These are phyloP conservation scores for Melanostoma mellinum DNA, from an alignment of 2,888 invertebrate species.

Conservation along the genomic window DNA sequence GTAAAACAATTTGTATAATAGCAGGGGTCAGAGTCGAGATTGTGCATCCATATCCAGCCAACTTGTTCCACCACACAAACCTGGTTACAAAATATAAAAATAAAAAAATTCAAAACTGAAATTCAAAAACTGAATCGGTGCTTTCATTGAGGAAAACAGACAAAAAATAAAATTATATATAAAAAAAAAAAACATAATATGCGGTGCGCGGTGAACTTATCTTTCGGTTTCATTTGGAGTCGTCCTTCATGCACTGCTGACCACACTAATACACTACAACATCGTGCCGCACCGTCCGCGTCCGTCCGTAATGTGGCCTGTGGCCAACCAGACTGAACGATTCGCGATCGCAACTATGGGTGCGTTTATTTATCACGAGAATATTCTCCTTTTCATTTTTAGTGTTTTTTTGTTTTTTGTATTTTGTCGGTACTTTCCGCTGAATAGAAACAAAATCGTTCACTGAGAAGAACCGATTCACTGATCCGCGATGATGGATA, in stretches of 20 bases:
- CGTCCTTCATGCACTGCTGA: slow-evolving; percentile 79
- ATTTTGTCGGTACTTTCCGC: slow-evolving; percentile 41
- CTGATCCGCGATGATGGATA: slow-evolving; percentile 81
- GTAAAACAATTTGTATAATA: slow-evolving; percentile 62
- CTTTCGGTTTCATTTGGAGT: slow-evolving; percentile 74
- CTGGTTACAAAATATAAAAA: slow-evolving; percentile 27
- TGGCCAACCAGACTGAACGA: slow-evolving; percentile 72
- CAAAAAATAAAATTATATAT: slow-evolving; percentile 20
- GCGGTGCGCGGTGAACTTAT: slow-evolving; percentile 53
- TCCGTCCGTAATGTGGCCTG: slow-evolving; percentile 66
- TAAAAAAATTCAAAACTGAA: not conserved
- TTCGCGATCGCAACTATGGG: slow-evolving; percentile 67
- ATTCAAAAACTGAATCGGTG: slow-evolving; percentile 38
- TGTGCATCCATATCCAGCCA: slow-evolving; percentile 23
- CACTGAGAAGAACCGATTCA: slow-evolving; percentile 76
- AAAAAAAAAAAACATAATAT: slow-evolving; percentile 35
- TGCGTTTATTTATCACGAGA: slow-evolving; percentile 71
- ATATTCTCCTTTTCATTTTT: slow-evolving; percentile 55
- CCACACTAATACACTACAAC: slow-evolving; percentile 65
- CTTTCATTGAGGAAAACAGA: slow-evolving; percentile 41
- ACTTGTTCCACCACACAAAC: slow-evolving; percentile 44
- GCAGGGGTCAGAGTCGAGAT: slow-evolving; percentile 48
- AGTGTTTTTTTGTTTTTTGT: slow-evolving; percentile 22
- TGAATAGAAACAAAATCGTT: slow-evolving; percentile 72
- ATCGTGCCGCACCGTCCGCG: slow-evolving; percentile 52